A percentile compares a stretch with the other conserved stretches of the same genome.
These are phyloP conservation scores for Ianthella basta DNA, from an alignment of 37 sponge, comb jelly and placozoan species.

Conservation along the genomic window DNA sequence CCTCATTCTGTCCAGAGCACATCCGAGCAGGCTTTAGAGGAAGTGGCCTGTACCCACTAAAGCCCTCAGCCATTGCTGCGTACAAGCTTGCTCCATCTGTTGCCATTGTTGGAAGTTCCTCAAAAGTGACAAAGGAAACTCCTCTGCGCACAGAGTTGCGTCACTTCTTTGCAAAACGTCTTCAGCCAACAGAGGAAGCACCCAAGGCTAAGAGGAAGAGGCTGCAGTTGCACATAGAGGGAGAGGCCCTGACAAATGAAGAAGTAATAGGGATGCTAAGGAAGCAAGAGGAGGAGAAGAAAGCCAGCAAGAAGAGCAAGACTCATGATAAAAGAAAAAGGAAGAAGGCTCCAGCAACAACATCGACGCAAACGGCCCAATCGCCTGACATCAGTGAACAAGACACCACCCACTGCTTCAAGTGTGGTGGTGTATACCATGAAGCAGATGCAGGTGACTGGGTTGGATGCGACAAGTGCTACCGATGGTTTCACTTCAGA, in stretches of 20 bases:
- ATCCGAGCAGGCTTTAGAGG: conserved; percentile 35
- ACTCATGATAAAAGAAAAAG: no score
- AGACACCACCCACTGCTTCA: neutral
- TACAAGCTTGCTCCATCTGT: conserved; percentile 17
- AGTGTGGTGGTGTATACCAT: neutral
- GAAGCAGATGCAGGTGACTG: neutral
- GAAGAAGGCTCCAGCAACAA: no score
- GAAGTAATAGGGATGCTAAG: conserved; percentile 8
- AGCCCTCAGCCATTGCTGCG: conserved; percentile 35
- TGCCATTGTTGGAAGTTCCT: neutral
- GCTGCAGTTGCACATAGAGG: conserved; percentile 1
- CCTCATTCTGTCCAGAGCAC: conserved; percentile 12
- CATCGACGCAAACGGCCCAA: no score
- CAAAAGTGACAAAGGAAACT: neutral
- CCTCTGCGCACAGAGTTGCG: conserved; percentile 10
- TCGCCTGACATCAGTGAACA: no score
- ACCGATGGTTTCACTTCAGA: neutral
- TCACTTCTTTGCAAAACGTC: conserved; percentile 16
- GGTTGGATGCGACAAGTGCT: neutral
- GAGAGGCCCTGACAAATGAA: conserved; percentile 23
- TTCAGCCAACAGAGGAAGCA: neutral
- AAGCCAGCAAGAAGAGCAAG: neutral
- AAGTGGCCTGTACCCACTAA: conserved; percentile 50
- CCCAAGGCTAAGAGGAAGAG: conserved; percentile 7
- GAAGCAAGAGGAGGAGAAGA: conserved; percentile 1